Percentiles rank a stretch among this genome's conserved stretches.
Conservation (phyloP, 2,113 vertebrate species). For the Microcebus griseorufus region DNA sequence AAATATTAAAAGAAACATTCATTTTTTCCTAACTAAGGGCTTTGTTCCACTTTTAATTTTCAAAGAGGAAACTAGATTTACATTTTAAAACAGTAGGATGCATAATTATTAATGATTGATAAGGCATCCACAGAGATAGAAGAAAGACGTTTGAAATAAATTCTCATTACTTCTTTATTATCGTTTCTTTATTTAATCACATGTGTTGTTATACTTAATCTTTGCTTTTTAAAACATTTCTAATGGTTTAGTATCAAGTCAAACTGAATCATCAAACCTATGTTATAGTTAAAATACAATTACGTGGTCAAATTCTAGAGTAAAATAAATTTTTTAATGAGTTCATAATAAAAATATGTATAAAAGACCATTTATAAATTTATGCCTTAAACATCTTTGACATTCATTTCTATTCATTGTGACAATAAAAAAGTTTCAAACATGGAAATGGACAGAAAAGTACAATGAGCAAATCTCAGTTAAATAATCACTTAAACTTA, state of each 20-base stretch:
- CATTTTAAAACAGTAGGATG: neutral
- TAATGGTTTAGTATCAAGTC: neutral
- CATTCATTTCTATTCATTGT: slow-evolving; percentile 58
- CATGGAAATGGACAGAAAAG: slow-evolving; percentile 63
- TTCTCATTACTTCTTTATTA: neutral
- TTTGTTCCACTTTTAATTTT: neutral
- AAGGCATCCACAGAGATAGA: neutral
- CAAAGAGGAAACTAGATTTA: neutral
- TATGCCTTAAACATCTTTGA: slow-evolving; percentile 12
- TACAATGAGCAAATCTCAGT: slow-evolving; percentile 46
- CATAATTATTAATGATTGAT: neutral
- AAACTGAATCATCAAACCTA: neutral
- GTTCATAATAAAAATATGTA: neutral
- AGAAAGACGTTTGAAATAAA: slow-evolving; percentile 26
- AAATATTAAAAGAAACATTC: neutral
- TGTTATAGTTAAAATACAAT: neutral
- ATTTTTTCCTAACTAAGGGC: neutral
- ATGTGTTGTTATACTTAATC: neutral
- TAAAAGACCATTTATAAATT: neutral
- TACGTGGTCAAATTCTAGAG: neutral
- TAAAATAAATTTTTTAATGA: slow-evolving; percentile 48
- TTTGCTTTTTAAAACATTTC: slow-evolving; percentile 45
- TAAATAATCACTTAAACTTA: slow-evolving; percentile 69
- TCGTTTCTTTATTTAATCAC: neutral
- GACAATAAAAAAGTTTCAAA: slow-evolving; percentile 64